These are phyloP conservation scores for Urocitellus parryii DNA, from an alignment of 2,113 vertebrate genomes.

Conservation along the genomic window DNA sequence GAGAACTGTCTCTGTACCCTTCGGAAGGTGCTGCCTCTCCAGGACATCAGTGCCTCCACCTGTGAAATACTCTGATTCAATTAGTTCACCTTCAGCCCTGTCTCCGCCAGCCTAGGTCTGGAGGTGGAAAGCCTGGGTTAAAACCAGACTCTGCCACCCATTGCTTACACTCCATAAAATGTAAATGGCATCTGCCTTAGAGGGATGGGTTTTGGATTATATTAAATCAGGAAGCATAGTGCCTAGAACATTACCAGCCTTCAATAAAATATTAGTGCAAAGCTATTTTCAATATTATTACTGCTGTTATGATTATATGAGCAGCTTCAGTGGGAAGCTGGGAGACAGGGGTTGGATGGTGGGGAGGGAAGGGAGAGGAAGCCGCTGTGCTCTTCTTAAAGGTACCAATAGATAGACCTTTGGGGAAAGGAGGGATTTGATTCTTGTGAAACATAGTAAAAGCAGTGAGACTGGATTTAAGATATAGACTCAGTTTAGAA, in stretches of 20 bases:
- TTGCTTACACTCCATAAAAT: not conserved
- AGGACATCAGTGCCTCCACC: no score
- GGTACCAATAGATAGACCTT: not conserved
- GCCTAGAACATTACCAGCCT: not conserved
- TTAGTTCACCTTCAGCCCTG: not conserved
- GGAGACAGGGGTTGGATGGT: not conserved
- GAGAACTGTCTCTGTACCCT: not conserved
- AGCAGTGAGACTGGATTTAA: not conserved
- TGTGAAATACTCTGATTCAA: not conserved
- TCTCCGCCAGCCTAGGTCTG: not conserved
- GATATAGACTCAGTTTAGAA: not conserved
- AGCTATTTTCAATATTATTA: not conserved
- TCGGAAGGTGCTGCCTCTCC: not conserved
- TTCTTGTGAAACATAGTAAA: not conserved
- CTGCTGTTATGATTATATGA: not conserved
- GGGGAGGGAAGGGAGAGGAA: not conserved
- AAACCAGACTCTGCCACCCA: not conserved
- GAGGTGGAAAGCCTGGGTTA: not conserved
- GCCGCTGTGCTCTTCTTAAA: not conserved
- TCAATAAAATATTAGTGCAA: not conserved
- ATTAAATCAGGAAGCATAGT: not conserved
- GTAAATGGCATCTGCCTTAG: not conserved
- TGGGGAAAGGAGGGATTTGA: not conserved
- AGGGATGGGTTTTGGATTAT: not conserved
- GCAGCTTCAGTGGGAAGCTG: not conserved